Evolutionary conservation across 2,113 vertebrate species (phyloP).

Genomic region (Syngnathus floridae): DNA sequence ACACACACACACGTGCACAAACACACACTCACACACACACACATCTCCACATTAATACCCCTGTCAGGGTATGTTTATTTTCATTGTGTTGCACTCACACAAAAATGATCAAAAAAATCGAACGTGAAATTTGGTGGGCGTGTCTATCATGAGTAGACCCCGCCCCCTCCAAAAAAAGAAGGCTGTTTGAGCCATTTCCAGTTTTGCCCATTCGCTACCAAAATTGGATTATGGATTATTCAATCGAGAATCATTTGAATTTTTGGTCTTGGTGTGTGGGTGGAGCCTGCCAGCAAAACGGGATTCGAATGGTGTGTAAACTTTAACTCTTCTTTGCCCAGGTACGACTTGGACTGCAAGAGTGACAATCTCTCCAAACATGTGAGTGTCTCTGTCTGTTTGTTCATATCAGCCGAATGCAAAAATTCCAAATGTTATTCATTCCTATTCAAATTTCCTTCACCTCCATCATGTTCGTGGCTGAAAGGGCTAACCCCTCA

Average conservation of each 20-base stretch:
- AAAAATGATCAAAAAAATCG: no score
- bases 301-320: not conserved
- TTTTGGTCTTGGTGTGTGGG: not conserved
- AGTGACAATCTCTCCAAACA: conserved; percentile 95
- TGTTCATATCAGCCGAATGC: not conserved
- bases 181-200: not conserved
- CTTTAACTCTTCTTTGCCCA: conserved; percentile 51
- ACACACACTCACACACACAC: no score
- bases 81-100: no score
- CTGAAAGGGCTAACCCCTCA: not conserved
- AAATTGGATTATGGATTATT: not conserved
- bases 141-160: not conserved
- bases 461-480: not conserved
- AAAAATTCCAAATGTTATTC: not conserved
- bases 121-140: not conserved
- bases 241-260: not conserved
- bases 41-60: no score
- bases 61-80: no score
- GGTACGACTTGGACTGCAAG: conserved; percentile 95
- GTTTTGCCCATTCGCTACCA: not conserved
- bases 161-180: not conserved
- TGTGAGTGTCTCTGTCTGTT: conserved; percentile 74
- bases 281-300: not conserved
- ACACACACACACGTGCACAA: not conserved
- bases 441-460: conserved; percentile 3